phyloP scores from a whole-genome alignment of 2,797 vertebrate species.

The Pangasius macronema region DNA sequence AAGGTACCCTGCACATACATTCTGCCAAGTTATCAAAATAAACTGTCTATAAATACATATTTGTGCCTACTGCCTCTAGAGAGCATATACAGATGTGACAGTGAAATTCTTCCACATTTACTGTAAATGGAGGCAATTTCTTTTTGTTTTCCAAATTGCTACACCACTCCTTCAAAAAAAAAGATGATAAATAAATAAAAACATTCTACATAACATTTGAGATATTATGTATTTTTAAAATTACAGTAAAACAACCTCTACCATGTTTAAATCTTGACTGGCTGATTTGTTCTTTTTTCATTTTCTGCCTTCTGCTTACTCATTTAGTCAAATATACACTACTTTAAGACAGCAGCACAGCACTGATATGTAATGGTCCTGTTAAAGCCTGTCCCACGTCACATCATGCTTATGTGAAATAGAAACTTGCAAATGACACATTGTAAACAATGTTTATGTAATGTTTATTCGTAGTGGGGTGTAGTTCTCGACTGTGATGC shows the following conservation, averaged over 20 bases:
- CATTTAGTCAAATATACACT: background rate
- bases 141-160: background rate
- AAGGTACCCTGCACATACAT: background rate
- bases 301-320: background rate
- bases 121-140: background rate
- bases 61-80: background rate
- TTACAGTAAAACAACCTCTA: background rate
- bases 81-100: background rate
- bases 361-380: background rate
- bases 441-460: background rate
- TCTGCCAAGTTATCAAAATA: background rate
- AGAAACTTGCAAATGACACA: background rate
- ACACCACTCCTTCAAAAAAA: background rate
- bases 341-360: background rate
- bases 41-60: constrained; percentile 19
- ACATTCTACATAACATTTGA: background rate
- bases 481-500: constrained; percentile 1
- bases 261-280: background rate
- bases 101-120: constrained; percentile 13
- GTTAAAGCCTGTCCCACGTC: background rate
- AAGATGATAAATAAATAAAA: background rate
- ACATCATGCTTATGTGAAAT: background rate
- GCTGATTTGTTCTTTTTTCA: background rate
- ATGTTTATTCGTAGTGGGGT: background rate
- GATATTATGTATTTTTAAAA: background rate